Conservation (phyloP, 2,113 vertebrate species). For the Chroicocephalus ridibundus region DNA sequence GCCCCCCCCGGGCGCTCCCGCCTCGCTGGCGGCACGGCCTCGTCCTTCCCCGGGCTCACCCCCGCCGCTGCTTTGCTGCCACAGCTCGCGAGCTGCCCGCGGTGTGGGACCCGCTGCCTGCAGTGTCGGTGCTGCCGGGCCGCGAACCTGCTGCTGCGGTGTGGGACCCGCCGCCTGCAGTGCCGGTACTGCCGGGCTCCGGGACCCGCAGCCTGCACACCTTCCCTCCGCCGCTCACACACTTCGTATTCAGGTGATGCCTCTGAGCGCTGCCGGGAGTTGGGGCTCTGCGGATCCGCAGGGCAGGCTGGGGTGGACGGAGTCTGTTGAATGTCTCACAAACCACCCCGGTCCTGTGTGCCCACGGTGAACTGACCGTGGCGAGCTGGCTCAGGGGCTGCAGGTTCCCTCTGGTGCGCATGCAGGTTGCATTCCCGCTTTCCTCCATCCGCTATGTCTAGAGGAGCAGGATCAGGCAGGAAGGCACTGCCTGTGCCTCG, state of each 20-base stretch:
- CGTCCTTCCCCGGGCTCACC: neutral
- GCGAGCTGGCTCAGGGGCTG: rapidly evolving
- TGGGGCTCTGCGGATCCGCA: neutral
- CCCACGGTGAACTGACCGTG: rapidly evolving
- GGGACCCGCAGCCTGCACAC: neutral
- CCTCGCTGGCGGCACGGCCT: neutral
- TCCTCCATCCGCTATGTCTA: rapidly evolving
- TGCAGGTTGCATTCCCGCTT: neutral
- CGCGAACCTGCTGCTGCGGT: no score
- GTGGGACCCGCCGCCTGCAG: neutral
- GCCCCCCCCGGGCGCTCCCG: neutral
- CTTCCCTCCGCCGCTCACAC: neutral
- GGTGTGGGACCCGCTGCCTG: neutral
- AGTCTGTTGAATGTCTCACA: neutral
- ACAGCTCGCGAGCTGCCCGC: neutral
- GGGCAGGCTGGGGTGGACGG: rapidly evolving
- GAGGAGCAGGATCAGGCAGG: neutral
- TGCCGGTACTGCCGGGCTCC: no score
- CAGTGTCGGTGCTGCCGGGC: rapidly evolving
- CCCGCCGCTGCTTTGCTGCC: neutral
- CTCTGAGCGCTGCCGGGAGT: rapidly evolving
- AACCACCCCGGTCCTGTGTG: rapidly evolving
- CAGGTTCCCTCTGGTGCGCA: rapidly evolving
- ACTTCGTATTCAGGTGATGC: neutral
- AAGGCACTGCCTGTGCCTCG: neutral